Conservation (phyloP, 2,888 invertebrate species). For the Watsonalla binaria region DNA sequence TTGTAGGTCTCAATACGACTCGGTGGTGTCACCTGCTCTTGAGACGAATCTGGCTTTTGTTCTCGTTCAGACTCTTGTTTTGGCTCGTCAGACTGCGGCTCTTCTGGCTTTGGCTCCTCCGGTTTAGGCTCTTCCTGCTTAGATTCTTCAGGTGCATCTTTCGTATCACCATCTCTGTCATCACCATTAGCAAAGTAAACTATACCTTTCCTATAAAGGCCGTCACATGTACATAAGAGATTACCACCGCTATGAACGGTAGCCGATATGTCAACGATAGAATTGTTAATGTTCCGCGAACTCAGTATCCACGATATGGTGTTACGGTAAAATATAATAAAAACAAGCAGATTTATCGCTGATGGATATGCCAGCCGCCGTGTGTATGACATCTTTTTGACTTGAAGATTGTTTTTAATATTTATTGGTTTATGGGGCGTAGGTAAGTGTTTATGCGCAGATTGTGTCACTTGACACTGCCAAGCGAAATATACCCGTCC, state of each 20-base stretch:
- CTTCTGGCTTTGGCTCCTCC: conserved; percentile 4
- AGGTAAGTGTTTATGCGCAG: too few species aligned
- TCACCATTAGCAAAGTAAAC: conserved; percentile 10
- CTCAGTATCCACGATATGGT: not conserved
- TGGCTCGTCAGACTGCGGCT: conserved; percentile 2
- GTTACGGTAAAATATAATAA: conserved; percentile 3
- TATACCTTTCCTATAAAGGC: not conserved
- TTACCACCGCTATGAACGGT: not conserved
- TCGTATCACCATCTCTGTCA: conserved; percentile 7
- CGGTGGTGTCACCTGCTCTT: conserved; percentile 11
- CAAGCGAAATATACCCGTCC: too few species aligned
- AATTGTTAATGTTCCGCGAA: not conserved
- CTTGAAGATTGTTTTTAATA: not conserved
- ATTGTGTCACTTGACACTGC: too few species aligned
- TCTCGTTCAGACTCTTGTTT: conserved; percentile 7
- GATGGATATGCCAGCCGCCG: not conserved
- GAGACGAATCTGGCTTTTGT: not conserved
- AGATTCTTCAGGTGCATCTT: conserved; percentile 4
- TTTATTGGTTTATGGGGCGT: not conserved
- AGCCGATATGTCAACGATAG: not conserved
- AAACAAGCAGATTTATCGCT: conserved; percentile 1
- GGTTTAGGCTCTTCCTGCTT: conserved; percentile 7
- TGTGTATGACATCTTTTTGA: not conserved
- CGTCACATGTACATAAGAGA: not conserved
- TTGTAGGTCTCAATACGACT: conserved; percentile 44